Base-by-base conservation (phyloP, 2,113 vertebrate species). In the Oncorhynchus gorbuscha region DNA sequence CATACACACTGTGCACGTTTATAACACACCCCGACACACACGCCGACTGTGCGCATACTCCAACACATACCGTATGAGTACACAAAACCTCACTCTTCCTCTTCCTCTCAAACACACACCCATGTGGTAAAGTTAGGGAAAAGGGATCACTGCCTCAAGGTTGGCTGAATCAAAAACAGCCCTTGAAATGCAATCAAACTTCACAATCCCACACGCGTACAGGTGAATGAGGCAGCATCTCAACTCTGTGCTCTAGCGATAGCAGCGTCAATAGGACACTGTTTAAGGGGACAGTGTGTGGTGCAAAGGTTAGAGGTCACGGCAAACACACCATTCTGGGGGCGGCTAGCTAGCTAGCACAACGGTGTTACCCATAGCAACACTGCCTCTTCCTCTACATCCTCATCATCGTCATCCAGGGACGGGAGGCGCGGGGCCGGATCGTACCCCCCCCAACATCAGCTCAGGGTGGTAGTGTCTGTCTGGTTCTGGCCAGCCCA, bases 351-450 rank as follows among this genome's bases (percentile, higher is more conserved):
- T 49, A 82, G 28, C 69, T 32, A 65, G 66, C 78, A 66, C 75
- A 16, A 61, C 75, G 20, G 58, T 26, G 83, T 94, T 94, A 94
- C 93, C 93, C 90, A 93, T 74, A 93, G 87, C 78, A 93, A 87
- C 74, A 82, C 89, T 0, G 84, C 85, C 65, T 93, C 91, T 11
- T 94, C 92, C 81, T 94, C 91, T 20, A 76, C 85, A 58, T 90
- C 93, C 93, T 90, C 83, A 48, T n/a, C 85, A 22, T 90, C 84
- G 55, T 82, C 83, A 11, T 69, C 72, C 78, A 28, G 81, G 73
- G 78, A 73, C 48, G 73, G 86, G 70, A 5, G 78, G 77, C 39
- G 65, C 78, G 64, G 76, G 80, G 28, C 3, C 3, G 24, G 73
- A 28, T 81, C 77, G 69, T 79, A 74, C 74, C 88, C 87, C 87